phyloP scores from a whole-genome alignment of 2,797 vertebrate genomes.

The Xerus rutilus region DNA sequence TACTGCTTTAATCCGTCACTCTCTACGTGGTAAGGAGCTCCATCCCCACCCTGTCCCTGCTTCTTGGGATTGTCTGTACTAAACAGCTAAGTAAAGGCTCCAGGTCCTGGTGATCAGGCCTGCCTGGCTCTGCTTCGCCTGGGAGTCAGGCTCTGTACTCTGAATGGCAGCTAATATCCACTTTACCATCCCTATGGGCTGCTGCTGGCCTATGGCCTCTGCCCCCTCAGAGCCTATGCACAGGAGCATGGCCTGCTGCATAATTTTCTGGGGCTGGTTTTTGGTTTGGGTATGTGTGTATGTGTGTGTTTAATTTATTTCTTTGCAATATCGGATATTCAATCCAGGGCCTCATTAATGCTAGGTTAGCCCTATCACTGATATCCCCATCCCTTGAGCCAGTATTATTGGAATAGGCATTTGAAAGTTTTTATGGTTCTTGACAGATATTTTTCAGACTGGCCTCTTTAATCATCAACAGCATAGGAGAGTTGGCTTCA shows the following conservation, averaged over 20 bases:
- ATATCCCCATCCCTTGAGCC: background rate
- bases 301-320: no score
- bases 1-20: conserved; percentile 96
- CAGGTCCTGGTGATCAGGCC: background rate
- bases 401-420: conserved; percentile 1
- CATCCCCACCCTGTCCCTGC: background rate
- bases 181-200: background rate
- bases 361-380: no score
- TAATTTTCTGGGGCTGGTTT: background rate
- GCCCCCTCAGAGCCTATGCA: background rate
- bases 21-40: conserved; percentile 94
- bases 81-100: background rate
- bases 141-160: background rate
- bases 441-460: background rate
- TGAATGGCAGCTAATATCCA: background rate
- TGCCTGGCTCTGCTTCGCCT: background rate
- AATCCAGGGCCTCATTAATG: background rate
- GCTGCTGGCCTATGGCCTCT: background rate
- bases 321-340: background rate
- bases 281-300: no score
- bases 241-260: background rate
- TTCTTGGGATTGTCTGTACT: background rate
- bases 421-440: background rate
- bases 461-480: background rate
- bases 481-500: background rate